Percentiles rank a stretch among this genome's conserved stretches.
phyloP scores from a whole-genome alignment of 2,888 invertebrate species.

The Candidula unifasciata region DNA sequence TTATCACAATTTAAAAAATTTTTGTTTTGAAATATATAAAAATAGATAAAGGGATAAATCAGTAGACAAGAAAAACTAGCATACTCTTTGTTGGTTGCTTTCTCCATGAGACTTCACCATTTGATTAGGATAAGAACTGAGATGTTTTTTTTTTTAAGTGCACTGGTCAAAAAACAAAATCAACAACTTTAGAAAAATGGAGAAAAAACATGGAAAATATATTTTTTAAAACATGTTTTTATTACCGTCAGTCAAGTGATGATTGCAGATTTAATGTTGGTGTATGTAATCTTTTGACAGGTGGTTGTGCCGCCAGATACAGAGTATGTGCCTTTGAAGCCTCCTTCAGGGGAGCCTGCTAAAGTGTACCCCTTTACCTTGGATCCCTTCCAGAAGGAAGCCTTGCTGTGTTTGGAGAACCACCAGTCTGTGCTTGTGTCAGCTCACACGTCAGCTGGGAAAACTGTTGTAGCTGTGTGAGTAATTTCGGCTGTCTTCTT shows the following conservation, averaged over 20 bases:
- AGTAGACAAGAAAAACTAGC: too few relatives aligned
- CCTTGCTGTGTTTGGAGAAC: slow-evolving; percentile 97
- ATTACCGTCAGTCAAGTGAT: background rate
- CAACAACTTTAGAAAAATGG: too few relatives aligned
- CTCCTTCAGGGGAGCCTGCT: slow-evolving; percentile 82
- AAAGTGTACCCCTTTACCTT: slow-evolving; percentile 95
- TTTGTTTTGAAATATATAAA: too few relatives aligned
- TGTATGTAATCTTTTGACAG: slow-evolving; percentile 60
- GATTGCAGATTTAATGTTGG: background rate
- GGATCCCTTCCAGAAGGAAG: slow-evolving; percentile 98
- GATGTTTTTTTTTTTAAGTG: too few relatives aligned
- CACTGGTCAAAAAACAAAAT: too few relatives aligned
- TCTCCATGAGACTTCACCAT: too few relatives aligned
- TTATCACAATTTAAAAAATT: too few relatives aligned
- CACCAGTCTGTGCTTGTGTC: slow-evolving; percentile 98
- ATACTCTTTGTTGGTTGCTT: too few relatives aligned
- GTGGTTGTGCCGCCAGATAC: slow-evolving; percentile 91
- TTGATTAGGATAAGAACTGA: too few relatives aligned
- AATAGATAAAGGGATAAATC: too few relatives aligned
- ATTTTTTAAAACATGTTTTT: background rate
- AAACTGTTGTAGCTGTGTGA: slow-evolving; percentile 97
- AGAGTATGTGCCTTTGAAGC: slow-evolving; percentile 84
- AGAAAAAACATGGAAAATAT: too few relatives aligned
- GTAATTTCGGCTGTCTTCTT: slow-evolving; percentile 75
- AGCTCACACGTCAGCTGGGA: slow-evolving; percentile 99